Evolutionary conservation across 2,888 invertebrate genomes (phyloP).

Genomic region (Drosophila buzzatii): DNA sequence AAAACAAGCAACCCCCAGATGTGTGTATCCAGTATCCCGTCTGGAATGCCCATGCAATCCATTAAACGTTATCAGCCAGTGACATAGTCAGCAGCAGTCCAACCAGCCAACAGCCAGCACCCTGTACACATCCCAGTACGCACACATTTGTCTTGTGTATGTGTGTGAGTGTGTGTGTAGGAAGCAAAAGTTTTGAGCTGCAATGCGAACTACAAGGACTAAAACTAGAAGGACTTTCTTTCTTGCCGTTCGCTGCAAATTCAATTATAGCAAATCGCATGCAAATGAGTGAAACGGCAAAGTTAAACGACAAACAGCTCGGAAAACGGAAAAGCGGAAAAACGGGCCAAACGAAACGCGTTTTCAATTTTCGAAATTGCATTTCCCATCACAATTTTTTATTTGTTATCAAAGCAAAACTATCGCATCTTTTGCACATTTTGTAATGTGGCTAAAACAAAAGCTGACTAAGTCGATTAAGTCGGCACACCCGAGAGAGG

Average conservation of each 20-base stretch:
- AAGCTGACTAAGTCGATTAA: slow-evolving; percentile 53
- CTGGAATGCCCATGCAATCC: slow-evolving; percentile 60
- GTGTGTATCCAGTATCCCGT: slow-evolving; percentile 21
- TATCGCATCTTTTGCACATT: slow-evolving; percentile 33
- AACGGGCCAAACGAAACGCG: slow-evolving; percentile 31
- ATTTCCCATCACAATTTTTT: slow-evolving; percentile 35
- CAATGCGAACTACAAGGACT: slow-evolving; percentile 21
- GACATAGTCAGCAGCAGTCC: slow-evolving; percentile 59
- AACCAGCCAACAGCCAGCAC: slow-evolving; percentile 13
- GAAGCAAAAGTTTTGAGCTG: slow-evolving; percentile 43
- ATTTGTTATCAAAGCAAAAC: slow-evolving; percentile 14
- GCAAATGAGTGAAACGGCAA: slow-evolving; percentile 67
- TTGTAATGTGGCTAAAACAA: slow-evolving; percentile 44
- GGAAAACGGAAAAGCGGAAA: slow-evolving; percentile 13
- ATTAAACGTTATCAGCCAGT: slow-evolving; percentile 75
- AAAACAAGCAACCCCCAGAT: slow-evolving; percentile 12
- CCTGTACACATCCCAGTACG: background rate
- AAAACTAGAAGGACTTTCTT: slow-evolving; percentile 27
- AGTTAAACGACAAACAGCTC: slow-evolving; percentile 58
- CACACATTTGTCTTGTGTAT: slow-evolving; percentile 54
- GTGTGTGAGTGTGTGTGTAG: slow-evolving; percentile 19
- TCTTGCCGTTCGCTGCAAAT: slow-evolving; percentile 54
- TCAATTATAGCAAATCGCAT: slow-evolving; percentile 74
- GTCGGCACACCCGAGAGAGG: slow-evolving; percentile 13
- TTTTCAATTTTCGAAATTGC: slow-evolving; percentile 73